phyloP scores from a whole-genome alignment of 1,140 invertebrate species.

The Hydropsyche tenuis region DNA sequence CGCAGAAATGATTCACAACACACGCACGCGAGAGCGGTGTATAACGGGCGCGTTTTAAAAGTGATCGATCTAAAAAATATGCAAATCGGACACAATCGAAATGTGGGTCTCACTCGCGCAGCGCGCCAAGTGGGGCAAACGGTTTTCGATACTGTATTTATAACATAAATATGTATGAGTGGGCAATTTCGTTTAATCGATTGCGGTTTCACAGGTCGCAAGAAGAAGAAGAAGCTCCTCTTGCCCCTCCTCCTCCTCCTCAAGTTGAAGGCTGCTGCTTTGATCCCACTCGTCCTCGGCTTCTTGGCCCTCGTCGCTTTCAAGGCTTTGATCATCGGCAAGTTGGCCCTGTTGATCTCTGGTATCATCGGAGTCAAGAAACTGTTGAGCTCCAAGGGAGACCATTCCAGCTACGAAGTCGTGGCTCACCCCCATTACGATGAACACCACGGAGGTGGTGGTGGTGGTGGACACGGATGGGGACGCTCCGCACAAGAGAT shows the following conservation, averaged over 20 bases:
- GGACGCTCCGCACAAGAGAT: constrained; percentile 67
- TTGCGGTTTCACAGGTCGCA: constrained; percentile 66
- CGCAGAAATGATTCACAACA: constrained; percentile 1
- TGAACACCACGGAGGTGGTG: constrained; percentile 63
- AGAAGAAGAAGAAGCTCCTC: constrained; percentile 76
- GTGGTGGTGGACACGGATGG: constrained; percentile 65
- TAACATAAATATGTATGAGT: not conserved
- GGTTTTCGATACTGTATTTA: constrained; percentile 24
- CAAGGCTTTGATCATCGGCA: constrained; percentile 82
- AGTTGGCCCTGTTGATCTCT: constrained; percentile 78
- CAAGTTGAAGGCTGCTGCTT: constrained; percentile 78
- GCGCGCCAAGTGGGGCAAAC: constrained; percentile 17
- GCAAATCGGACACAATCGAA: constrained; percentile 27
- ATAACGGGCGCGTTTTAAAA: constrained; percentile 7
- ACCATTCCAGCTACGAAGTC: constrained; percentile 74
- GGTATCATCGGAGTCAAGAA: constrained; percentile 81
- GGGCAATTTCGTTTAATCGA: constrained; percentile 16
- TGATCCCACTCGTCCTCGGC: constrained; percentile 78
- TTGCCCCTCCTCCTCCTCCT: constrained; percentile 75
- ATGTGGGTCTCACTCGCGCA: not conserved
- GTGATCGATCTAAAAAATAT: constrained; percentile 29
- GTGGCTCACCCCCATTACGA: constrained; percentile 72
- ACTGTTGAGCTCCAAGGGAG: constrained; percentile 71
- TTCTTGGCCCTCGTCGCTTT: constrained; percentile 80
- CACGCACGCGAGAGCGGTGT: not conserved